These are phyloP conservation scores for Chiloscyllium plagiosum DNA, from an alignment of 2,113 vertebrate genomes.

Conservation along the genomic window DNA sequence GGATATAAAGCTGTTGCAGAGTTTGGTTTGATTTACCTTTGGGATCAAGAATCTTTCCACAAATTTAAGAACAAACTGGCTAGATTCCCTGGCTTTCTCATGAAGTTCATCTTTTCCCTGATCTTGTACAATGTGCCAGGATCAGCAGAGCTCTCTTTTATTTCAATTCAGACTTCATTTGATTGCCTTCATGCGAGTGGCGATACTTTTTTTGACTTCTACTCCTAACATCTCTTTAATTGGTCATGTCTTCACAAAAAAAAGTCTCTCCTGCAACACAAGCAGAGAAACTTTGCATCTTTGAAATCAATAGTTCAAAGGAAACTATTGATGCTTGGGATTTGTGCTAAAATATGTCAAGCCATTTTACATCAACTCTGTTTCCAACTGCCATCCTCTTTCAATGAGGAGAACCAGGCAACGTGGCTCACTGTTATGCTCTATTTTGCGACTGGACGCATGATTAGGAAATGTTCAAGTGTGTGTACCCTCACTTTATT, in stretches of 20 bases:
- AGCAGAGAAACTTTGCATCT: not conserved
- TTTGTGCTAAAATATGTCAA: not conserved
- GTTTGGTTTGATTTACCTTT: not conserved
- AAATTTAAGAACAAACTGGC: not conserved
- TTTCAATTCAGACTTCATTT: not conserved
- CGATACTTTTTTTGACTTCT: not conserved
- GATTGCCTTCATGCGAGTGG: not conserved
- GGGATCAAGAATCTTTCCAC: not conserved
- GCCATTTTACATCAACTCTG: not conserved
- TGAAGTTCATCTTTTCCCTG: not conserved
- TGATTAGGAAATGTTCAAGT: not conserved
- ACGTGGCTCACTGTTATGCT: not conserved
- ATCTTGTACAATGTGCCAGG: not conserved
- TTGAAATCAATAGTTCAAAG: slow-evolving; percentile 10
- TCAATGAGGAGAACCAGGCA: too few relatives aligned
- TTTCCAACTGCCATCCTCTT: not conserved
- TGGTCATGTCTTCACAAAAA: not conserved
- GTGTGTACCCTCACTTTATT: not conserved
- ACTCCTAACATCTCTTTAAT: not conserved
- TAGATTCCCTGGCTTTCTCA: not conserved
- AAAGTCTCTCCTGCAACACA: not conserved
- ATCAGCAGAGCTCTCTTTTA: not conserved
- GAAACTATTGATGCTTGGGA: not conserved
- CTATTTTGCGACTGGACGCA: not conserved
- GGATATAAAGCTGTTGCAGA: not conserved